A percentile compares a stretch with the other conserved stretches of the same genome.
phyloP scores from a whole-genome alignment of 1,140 invertebrate species.

The Drosophila ogumai region DNA sequence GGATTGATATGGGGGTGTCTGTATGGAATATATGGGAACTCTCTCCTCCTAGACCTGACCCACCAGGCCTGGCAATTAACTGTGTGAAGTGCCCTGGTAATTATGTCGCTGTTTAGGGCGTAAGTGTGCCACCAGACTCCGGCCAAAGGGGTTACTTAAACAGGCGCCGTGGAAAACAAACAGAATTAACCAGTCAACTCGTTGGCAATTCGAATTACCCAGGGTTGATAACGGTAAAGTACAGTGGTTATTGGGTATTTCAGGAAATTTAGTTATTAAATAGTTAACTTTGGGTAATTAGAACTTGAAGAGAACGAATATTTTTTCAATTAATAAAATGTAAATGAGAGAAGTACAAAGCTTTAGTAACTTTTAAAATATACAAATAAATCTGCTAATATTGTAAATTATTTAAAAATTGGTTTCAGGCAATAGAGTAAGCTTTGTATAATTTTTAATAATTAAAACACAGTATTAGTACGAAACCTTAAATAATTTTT shows the following conservation, averaged over 20 bases:
- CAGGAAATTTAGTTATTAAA: not conserved
- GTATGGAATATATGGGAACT: not conserved
- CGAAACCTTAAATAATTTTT: no score
- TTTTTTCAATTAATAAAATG: not conserved
- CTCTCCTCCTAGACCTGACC: not conserved
- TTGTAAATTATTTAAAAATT: no score
- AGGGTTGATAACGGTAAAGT: conserved; percentile 29
- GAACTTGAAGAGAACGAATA: not conserved
- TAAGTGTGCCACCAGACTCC: conserved; percentile 55
- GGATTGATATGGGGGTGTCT: conserved; percentile 9
- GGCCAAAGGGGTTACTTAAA: conserved; percentile 32
- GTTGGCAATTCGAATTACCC: conserved; percentile 14
- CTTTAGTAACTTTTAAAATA: not conserved
- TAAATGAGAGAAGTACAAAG: rapidly evolving
- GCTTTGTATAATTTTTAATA: no score
- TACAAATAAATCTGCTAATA: no score
- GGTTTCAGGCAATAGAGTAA: no score
- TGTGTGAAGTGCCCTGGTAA: conserved; percentile 69
- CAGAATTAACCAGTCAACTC: conserved; percentile 71
- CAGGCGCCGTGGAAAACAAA: conserved; percentile 71
- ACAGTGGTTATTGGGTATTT: conserved; percentile 15
- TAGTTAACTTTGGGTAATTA: not conserved
- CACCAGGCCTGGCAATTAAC: conserved; percentile 51
- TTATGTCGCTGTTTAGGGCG: conserved; percentile 53
- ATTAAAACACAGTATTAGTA: no score